phyloP scores from a whole-genome alignment of 2,113 vertebrate genomes.

The Phyllopteryx taeniolatus region DNA sequence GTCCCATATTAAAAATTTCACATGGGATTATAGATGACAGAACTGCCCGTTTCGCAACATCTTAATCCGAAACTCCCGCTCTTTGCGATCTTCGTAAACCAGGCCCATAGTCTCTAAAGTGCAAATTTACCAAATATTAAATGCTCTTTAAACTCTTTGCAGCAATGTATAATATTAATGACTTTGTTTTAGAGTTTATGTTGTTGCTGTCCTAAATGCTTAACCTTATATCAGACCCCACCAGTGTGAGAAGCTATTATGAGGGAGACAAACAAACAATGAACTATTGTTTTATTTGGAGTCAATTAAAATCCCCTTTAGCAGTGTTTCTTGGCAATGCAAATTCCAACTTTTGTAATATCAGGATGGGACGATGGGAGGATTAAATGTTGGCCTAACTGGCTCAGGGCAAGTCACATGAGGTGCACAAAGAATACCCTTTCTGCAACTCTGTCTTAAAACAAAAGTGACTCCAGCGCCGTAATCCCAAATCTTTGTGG shows the following conservation, averaged over 20 bases:
- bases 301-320: conserved; percentile 6
- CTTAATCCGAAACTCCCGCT: no score
- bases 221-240: background rate
- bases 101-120: no score
- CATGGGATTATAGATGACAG: no score
- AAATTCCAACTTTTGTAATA: background rate
- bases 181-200: background rate
- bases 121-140: no score
- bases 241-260: background rate
- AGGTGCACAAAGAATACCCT: background rate
- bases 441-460: conserved; percentile 6
- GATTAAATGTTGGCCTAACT: background rate
- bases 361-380: background rate
- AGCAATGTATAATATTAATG: background rate
- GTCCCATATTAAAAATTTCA: no score
- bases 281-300: conserved; percentile 21
- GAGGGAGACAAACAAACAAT: conserved; percentile 29
- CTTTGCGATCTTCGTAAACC: no score
- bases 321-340: conserved; percentile 1
- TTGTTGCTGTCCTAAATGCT: background rate
- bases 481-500: conserved; percentile 30
- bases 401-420: background rate
- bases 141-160: background rate
- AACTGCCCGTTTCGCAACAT: no score
- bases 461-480: conserved; percentile 7